Conservation (phyloP, 1,140 invertebrate species). For the Thereuonema tuberculata region DNA sequence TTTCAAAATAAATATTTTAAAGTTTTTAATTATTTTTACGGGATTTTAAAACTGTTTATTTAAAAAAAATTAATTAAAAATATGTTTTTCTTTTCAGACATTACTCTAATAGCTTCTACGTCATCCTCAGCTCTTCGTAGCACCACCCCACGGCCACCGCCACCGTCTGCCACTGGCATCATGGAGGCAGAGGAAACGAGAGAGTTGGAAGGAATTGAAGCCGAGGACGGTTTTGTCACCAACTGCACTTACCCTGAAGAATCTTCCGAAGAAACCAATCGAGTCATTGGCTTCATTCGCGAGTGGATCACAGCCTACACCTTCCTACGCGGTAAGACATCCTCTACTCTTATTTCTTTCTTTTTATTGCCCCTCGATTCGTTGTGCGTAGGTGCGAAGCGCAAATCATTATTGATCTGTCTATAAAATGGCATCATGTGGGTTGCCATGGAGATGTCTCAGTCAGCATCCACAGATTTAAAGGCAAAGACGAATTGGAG, state of each 20-base stretch:
- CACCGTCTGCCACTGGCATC: background rate
- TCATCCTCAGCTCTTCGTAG: background rate
- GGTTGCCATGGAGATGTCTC: too few species aligned
- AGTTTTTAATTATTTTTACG: too few species aligned
- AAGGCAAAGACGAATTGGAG: too few species aligned
- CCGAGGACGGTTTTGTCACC: background rate
- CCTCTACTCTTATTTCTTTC: background rate
- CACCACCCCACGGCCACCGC: background rate
- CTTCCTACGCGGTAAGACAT: slow-evolving; percentile 45
- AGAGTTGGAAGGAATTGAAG: too few species aligned
- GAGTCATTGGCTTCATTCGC: slow-evolving; percentile 44
- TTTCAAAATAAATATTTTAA: too few species aligned
- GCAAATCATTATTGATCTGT: too few species aligned
- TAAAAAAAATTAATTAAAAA: background rate
- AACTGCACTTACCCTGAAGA: too few species aligned
- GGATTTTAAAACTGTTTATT: too few species aligned
- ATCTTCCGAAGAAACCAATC: slow-evolving; percentile 34
- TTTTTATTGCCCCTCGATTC: background rate
- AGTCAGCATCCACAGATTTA: too few species aligned
- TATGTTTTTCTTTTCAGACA: background rate
- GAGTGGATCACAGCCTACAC: slow-evolving; percentile 48
- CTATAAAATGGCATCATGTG: too few species aligned
- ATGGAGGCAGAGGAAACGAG: background rate
- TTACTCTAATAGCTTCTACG: background rate
- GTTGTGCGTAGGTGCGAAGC: too few species aligned